Percentiles rank a stretch among this genome's conserved stretches.
Conservation (phyloP, 2,888 invertebrate genomes). For the Cryptosula pallasiana region DNA sequence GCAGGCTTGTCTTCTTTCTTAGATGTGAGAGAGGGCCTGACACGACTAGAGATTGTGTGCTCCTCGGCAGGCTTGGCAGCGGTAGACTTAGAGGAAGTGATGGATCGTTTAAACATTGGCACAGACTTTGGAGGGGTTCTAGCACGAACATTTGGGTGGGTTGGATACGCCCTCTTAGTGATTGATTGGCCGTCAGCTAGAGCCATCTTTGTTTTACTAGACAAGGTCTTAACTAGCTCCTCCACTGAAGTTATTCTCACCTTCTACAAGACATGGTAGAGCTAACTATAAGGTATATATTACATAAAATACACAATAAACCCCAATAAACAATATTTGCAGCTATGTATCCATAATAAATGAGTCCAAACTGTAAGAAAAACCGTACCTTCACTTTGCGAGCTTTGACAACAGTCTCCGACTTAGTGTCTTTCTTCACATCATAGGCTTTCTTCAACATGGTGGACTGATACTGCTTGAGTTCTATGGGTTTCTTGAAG, state of each 20-base stretch:
- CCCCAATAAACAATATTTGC: too few relatives aligned
- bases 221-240: not conserved
- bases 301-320: too few relatives aligned
- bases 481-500: constrained; percentile 21
- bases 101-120: not conserved
- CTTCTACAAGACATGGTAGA: not conserved
- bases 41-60: not conserved
- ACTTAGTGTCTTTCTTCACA: constrained; percentile 1
- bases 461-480: not conserved
- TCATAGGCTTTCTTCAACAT: constrained; percentile 4
- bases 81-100: not conserved
- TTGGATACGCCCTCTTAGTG: not conserved
- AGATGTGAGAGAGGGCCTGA: not conserved
- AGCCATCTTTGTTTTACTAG: constrained; percentile 16
- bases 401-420: not conserved
- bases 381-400: constrained; percentile 9
- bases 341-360: too few relatives aligned
- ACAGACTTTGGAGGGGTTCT: not conserved
- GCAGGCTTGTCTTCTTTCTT: not conserved
- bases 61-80: not conserved
- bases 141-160: not conserved
- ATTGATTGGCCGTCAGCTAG: constrained; percentile 3
- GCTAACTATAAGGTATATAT: too few relatives aligned
- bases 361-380: too few relatives aligned
- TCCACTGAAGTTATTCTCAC: not conserved